Evolutionary conservation across 1,140 invertebrate genomes (phyloP).

Genomic region (Daktulosphaira vitifoliae): DNA sequence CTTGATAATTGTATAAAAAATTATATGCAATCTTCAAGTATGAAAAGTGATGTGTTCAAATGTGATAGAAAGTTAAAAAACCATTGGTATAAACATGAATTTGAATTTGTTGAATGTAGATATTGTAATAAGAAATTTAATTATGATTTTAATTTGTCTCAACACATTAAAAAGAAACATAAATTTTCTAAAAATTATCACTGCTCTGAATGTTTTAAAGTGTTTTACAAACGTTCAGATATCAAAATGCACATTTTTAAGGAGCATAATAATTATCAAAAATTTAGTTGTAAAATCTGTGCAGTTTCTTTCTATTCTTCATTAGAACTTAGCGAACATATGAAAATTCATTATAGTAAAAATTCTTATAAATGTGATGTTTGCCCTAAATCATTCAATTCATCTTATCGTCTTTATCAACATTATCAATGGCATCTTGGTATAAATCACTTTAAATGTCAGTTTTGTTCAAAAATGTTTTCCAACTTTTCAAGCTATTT

Average conservation of each 20-base stretch:
- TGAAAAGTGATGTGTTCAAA: too few species aligned
- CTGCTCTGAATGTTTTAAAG: conserved; percentile 14
- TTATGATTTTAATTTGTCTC: not conserved
- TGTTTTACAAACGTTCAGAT: conserved; percentile 13
- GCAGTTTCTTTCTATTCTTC: not conserved
- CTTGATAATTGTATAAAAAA: too few species aligned
- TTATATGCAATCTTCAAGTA: too few species aligned
- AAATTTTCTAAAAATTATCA: conserved; percentile 2
- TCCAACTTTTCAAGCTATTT: not conserved
- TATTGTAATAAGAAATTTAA: not conserved
- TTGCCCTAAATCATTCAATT: conserved; percentile 2
- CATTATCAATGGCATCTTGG: conserved; percentile 24
- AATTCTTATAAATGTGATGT: conserved; percentile 7
- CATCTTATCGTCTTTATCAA: conserved; percentile 13
- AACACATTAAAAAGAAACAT: not conserved
- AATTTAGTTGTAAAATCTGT: conserved; percentile 21
- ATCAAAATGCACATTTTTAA: conserved; percentile 11
- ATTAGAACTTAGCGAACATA: not conserved
- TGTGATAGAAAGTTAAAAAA: too few species aligned
- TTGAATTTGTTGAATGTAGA: too few species aligned
- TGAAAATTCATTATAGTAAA: not conserved
- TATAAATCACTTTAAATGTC: conserved; percentile 13
- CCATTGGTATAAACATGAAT: too few species aligned
- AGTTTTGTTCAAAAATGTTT: conserved; percentile 18
- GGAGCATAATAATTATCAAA: not conserved